These are phyloP conservation scores for Tolypeutes matacus DNA, from an alignment of 2,797 vertebrate species.

Conservation along the genomic window DNA sequence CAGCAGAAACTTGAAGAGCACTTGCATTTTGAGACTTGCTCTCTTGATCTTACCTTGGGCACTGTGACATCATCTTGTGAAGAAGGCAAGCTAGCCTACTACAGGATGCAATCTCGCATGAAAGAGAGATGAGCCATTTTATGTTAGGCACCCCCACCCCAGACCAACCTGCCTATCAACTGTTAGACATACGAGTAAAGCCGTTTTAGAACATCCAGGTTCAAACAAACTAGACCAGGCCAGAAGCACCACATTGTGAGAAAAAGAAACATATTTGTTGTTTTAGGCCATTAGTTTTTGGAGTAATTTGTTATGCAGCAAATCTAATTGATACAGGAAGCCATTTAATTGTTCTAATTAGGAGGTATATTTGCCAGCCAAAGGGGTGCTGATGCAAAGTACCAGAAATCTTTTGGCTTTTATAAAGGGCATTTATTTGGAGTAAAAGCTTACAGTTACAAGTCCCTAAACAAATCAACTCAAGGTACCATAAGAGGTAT, in stretches of 20 bases:
- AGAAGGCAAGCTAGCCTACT: not conserved
- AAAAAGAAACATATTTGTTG: constrained; percentile 26
- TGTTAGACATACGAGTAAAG: not conserved
- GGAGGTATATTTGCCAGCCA: not conserved
- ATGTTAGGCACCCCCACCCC: no score
- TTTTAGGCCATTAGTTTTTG: not conserved
- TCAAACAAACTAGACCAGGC: not conserved
- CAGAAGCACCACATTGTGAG: not conserved
- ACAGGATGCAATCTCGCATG: no score
- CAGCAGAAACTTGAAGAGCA: not conserved
- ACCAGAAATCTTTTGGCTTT: no score
- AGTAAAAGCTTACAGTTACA: no score
- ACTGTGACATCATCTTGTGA: not conserved
- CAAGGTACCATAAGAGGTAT: no score
- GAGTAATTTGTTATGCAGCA: not conserved
- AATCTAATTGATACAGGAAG: not conserved
- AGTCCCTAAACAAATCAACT: no score
- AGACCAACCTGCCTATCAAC: not conserved
- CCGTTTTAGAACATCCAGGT: not conserved
- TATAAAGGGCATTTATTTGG: no score
- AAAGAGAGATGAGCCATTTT: not conserved
- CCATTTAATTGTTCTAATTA: not conserved
- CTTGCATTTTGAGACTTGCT: not conserved
- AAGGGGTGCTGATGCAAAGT: no score
- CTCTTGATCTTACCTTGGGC: not conserved